Evolutionary conservation across 2,113 vertebrate genomes (phyloP).

Genomic region (Ctenodactylus gundi): DNA sequence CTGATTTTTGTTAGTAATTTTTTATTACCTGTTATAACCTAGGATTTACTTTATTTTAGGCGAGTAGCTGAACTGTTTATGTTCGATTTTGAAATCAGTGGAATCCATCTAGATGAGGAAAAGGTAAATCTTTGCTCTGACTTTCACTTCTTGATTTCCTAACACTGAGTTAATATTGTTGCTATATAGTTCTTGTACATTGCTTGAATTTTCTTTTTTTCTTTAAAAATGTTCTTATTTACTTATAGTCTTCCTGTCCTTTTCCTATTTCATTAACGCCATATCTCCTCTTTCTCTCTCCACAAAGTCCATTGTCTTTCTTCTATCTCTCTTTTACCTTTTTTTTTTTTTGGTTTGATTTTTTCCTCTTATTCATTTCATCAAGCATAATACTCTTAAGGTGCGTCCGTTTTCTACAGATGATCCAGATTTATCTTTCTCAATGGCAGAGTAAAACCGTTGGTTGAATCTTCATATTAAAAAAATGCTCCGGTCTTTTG

Average conservation of each 20-base stretch:
- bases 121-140: slow-evolving; percentile 85
- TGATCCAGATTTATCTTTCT: too few relatives aligned
- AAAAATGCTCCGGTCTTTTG: neutral
- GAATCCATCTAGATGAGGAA: slow-evolving; percentile 96
- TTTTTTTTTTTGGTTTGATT: too few relatives aligned
- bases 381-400: too few relatives aligned
- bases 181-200: neutral
- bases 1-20: slow-evolving; percentile 11
- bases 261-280: too few relatives aligned
- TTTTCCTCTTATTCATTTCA: too few relatives aligned
- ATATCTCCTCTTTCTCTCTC: too few relatives aligned
- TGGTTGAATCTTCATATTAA: neutral
- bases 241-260: too few relatives aligned
- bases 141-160: neutral
- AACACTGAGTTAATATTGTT: neutral
- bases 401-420: too few relatives aligned
- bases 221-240: too few relatives aligned
- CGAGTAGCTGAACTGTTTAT: slow-evolving; percentile 97
- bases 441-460: too few relatives aligned
- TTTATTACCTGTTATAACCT: slow-evolving; percentile 42
- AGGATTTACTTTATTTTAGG: slow-evolving; percentile 83
- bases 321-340: too few relatives aligned
- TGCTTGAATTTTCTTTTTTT: neutral
- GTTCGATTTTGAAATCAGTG: slow-evolving; percentile 99
- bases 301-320: too few relatives aligned